A percentile compares a stretch with the other conserved stretches of the same genome.
These are phyloP conservation scores for Geotria australis DNA, from an alignment of 2,797 vertebrate species.

Conservation along the genomic window DNA sequence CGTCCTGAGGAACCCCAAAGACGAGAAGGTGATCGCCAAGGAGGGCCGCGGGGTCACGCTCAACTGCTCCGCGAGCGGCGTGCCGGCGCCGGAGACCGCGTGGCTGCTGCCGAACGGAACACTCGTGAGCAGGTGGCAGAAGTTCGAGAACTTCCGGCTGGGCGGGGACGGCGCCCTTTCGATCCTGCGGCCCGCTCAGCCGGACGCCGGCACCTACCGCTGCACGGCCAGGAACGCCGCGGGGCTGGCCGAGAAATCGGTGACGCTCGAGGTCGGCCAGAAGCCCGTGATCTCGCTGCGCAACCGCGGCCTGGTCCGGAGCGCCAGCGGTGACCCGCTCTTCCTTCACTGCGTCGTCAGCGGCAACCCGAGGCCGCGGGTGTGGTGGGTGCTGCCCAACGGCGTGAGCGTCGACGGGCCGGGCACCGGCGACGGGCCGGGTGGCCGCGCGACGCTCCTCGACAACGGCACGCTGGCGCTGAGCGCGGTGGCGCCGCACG, in stretches of 20 bases:
- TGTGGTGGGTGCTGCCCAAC: constrained; percentile 49
- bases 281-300: constrained; percentile 23
- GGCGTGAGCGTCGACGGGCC: constrained; percentile 27
- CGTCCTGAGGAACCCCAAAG: constrained; percentile 11
- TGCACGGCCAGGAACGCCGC: constrained; percentile 24
- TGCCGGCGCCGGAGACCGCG: constrained; percentile 11
- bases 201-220: constrained; percentile 39
- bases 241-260: constrained; percentile 19
- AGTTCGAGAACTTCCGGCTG: constrained; percentile 26
- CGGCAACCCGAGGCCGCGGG: constrained; percentile 5
- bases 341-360: constrained; percentile 28
- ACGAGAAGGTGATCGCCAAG: constrained; percentile 18
- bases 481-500: constrained; percentile 33
- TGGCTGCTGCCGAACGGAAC: constrained; percentile 52
- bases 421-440: constrained; percentile 26
- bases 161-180: constrained; percentile 26
- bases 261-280: constrained; percentile 26
- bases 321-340: constrained; percentile 34
- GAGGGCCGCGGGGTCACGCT: constrained; percentile 30
- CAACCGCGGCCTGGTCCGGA: constrained; percentile 25
- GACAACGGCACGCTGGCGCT: constrained; percentile 43
- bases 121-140: constrained; percentile 17
- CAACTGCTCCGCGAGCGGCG: constrained; percentile 37
- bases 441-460: constrained; percentile 28
- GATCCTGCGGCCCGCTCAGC: constrained; percentile 21